Evolutionary conservation across 2,888 invertebrate genomes (phyloP).

Genomic region (Carpatolechia fugitivella): DNA sequence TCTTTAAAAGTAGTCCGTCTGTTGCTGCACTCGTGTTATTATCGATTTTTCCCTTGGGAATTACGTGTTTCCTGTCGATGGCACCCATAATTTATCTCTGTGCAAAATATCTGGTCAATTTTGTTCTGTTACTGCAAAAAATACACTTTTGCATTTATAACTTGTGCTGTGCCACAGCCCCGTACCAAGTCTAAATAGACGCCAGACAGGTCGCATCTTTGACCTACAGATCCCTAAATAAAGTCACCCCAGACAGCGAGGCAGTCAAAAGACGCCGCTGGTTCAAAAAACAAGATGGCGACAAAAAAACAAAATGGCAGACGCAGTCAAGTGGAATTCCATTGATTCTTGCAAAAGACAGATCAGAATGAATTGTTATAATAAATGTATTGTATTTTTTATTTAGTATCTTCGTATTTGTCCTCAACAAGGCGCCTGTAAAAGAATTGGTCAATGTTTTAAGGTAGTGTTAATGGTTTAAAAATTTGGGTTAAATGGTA

Average conservation of each 20-base stretch:
- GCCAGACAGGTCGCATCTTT: background rate
- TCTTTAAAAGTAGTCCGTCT: too few relatives aligned
- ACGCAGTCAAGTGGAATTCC: conserved; percentile 58
- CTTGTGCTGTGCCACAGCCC: background rate
- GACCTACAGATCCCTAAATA: conserved; percentile 20
- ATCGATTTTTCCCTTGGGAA: too few relatives aligned
- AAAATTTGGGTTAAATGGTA: too few relatives aligned
- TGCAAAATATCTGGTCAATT: too few relatives aligned
- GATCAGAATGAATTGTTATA: conserved; percentile 9
- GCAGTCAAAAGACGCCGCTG: conserved; percentile 46
- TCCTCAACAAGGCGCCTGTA: too few relatives aligned
- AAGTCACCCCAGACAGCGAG: conserved; percentile 17
- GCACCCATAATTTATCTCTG: too few relatives aligned
- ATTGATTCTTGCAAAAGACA: conserved; percentile 46
- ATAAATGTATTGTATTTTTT: background rate
- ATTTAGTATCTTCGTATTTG: background rate
- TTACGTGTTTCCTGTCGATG: too few relatives aligned
- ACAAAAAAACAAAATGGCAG: conserved; percentile 54
- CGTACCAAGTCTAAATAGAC: background rate
- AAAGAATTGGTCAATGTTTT: too few relatives aligned
- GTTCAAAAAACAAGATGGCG: conserved; percentile 52
- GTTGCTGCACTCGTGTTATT: too few relatives aligned
- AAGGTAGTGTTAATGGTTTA: too few relatives aligned
- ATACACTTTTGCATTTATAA: too few relatives aligned
- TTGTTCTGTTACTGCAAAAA: too few relatives aligned